Percentiles rank a stretch among this genome's conserved stretches.
Conservation (phyloP, 2,113 vertebrate genomes). For the Sinocyclocheilus anshuiensis region DNA sequence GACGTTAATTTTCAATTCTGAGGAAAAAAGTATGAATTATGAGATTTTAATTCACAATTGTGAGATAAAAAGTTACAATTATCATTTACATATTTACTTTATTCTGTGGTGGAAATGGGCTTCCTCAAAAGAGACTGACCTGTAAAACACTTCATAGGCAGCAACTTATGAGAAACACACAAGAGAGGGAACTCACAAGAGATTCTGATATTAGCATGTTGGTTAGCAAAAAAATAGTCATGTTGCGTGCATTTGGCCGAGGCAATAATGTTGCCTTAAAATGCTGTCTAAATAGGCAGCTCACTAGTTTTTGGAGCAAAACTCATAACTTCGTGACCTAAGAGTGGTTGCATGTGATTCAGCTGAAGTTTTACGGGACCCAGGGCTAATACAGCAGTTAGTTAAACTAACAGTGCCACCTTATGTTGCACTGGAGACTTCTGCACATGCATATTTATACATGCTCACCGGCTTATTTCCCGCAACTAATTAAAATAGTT, state of each 20-base stretch:
- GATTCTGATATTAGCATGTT: not conserved
- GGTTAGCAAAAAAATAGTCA: not conserved
- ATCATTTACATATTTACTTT: no score
- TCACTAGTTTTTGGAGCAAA: not conserved
- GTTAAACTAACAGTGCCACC: slow-evolving; percentile 32
- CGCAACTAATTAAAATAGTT: slow-evolving; percentile 66
- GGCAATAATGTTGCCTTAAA: not conserved
- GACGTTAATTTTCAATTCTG: no score
- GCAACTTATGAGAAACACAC: no score
- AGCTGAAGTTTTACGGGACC: slow-evolving; percentile 15
- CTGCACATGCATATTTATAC: slow-evolving; percentile 56
- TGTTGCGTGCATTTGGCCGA: not conserved
- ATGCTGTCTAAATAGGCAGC: not conserved
- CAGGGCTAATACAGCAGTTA: slow-evolving; percentile 37
- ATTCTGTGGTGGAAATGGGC: no score
- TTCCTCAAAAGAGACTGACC: no score
- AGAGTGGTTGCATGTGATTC: not conserved
- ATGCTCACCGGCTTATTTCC: slow-evolving; percentile 56
- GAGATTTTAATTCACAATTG: no score
- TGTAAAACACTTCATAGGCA: no score
- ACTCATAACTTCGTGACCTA: not conserved
- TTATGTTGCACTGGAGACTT: slow-evolving; percentile 51
- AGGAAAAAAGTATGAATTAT: no score
- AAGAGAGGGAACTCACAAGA: not conserved
- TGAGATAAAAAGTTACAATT: no score